Percentiles rank a stretch among this genome's conserved stretches.
phyloP scores from a whole-genome alignment of 2,113 vertebrate species.

The Trogon melanurus region DNA sequence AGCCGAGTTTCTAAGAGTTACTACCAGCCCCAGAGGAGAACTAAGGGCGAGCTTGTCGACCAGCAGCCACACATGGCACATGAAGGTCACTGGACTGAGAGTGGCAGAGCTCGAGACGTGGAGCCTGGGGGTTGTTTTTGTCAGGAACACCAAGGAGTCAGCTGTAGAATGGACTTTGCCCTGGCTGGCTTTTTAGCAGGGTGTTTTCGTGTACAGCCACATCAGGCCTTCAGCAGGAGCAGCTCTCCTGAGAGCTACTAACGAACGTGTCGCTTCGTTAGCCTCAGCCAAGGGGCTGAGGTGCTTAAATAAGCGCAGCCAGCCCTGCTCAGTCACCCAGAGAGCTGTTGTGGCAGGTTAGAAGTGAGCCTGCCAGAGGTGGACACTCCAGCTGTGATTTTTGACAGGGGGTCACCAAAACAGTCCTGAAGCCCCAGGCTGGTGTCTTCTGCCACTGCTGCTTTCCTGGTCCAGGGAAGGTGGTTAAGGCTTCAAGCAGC shows the following conservation, averaged over 20 bases:
- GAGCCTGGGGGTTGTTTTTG: background rate
- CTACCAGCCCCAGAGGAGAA: background rate
- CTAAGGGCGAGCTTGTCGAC: background rate
- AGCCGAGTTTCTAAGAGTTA: background rate
- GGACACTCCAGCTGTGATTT: background rate
- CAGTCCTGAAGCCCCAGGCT: background rate
- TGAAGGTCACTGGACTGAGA: rapidly evolving
- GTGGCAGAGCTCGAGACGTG: rapidly evolving
- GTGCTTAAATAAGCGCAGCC: background rate
- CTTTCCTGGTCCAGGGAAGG: background rate
- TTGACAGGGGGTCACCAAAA: background rate
- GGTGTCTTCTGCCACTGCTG: background rate
- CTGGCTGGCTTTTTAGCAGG: background rate
- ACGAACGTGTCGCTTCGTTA: background rate
- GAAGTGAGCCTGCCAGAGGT: background rate
- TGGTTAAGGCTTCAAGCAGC: background rate
- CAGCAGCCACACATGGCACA: background rate
- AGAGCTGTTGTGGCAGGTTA: background rate
- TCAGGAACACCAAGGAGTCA: rapidly evolving
- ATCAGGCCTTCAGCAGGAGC: background rate
- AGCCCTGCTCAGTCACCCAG: background rate
- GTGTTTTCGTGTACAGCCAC: background rate
- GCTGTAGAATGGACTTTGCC: background rate
- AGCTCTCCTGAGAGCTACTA: background rate
- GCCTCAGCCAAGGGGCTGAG: background rate